Percentiles rank a stretch among this genome's conserved stretches.
Evolutionary conservation across 2,888 invertebrate genomes (phyloP).

Genomic region (Theodoxus fluviatilis): DNA sequence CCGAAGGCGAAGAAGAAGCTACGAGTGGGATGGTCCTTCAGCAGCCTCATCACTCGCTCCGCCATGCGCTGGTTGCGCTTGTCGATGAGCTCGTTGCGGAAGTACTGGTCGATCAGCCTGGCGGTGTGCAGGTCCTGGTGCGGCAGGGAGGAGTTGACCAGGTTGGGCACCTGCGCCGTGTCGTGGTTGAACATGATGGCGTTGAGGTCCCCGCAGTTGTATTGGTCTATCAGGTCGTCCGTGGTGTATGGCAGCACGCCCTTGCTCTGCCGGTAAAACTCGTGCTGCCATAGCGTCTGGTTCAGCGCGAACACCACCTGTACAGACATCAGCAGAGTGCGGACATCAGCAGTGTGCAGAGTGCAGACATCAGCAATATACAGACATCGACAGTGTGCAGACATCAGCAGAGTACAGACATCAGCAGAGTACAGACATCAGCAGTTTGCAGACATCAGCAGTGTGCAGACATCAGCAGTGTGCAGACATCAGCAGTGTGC

Average conservation of each 20-base stretch:
- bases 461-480: no score
- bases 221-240: slow-evolving; percentile 66
- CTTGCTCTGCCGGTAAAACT: slow-evolving; percentile 55
- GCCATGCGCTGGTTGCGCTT: slow-evolving; percentile 69
- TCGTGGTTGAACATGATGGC: slow-evolving; percentile 65
- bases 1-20: slow-evolving; percentile 70
- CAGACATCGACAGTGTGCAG: no score
- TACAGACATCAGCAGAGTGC: no score
- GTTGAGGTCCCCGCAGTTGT: slow-evolving; percentile 68
- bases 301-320: slow-evolving; percentile 68
- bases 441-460: no score
- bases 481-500: no score
- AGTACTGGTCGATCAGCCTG: slow-evolving; percentile 67
- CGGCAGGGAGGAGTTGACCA: slow-evolving; percentile 60
- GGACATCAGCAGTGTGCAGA: no score
- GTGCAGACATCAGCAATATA: no score
- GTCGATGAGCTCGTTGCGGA: slow-evolving; percentile 68
- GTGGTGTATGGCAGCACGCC: slow-evolving; percentile 56
- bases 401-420: no score
- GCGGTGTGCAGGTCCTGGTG: slow-evolving; percentile 54
- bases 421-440: no score
- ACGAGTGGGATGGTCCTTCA: slow-evolving; percentile 65
- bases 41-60: slow-evolving; percentile 64
- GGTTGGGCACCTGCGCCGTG: slow-evolving; percentile 58
- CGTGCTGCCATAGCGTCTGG: slow-evolving; percentile 66